These are phyloP conservation scores for Myiotriccus ornatus DNA, from an alignment of 2,797 vertebrate genomes.

Conservation along the genomic window DNA sequence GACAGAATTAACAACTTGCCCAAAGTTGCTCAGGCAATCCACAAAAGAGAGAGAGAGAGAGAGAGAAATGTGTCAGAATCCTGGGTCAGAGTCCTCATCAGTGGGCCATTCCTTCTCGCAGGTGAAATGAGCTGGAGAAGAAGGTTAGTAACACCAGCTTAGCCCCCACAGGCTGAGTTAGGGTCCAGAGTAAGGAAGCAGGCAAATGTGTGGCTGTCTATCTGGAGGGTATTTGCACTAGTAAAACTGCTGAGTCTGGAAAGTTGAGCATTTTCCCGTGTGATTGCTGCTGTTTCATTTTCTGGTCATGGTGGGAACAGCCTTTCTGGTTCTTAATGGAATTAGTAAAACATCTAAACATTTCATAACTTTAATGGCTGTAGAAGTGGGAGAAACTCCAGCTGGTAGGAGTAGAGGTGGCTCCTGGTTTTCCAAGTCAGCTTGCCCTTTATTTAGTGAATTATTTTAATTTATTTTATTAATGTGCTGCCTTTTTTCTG, in stretches of 20 bases:
- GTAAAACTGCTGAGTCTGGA: constrained; percentile 56
- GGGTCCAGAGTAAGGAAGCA: not conserved
- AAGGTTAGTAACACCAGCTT: not conserved
- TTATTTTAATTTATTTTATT: not conserved
- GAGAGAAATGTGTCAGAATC: not conserved
- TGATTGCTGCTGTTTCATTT: constrained; percentile 57
- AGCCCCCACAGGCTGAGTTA: not conserved
- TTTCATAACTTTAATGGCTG: constrained; percentile 54
- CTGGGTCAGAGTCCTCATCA: not conserved
- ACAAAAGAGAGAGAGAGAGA: not conserved
- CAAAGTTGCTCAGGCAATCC: not conserved
- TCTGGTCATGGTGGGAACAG: constrained; percentile 58
- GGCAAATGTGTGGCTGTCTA: not conserved
- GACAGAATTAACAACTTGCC: not conserved
- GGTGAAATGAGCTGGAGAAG: not conserved
- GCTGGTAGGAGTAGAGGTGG: constrained; percentile 39
- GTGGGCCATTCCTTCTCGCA: not conserved
- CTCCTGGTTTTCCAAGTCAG: constrained; percentile 24
- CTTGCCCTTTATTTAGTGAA: not conserved
- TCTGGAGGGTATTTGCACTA: constrained; percentile 33
- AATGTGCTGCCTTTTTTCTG: not conserved
- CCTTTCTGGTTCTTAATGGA: constrained; percentile 66
- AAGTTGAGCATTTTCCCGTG: constrained; percentile 56
- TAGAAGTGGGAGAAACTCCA: constrained; percentile 56
- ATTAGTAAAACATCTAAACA: constrained; percentile 64